Evolutionary conservation across 2,888 invertebrate species (phyloP).

Genomic region (Xanthorhoe designata): DNA sequence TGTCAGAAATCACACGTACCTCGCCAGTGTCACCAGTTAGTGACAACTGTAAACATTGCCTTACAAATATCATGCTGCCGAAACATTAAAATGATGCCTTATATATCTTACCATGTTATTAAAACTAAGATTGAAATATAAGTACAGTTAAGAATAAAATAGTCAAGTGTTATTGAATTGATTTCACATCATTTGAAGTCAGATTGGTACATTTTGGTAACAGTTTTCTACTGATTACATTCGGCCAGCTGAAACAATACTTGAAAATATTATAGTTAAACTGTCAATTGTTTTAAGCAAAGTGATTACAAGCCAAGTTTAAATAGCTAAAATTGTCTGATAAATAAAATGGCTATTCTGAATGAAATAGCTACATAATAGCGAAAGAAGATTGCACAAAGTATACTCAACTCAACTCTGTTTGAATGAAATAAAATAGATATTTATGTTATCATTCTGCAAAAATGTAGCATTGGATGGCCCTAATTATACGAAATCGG

Average conservation of each 20-base stretch:
- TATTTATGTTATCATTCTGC: background rate
- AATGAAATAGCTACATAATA: background rate
- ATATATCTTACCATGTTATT: slow-evolving; percentile 10
- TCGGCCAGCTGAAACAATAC: background rate
- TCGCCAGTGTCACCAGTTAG: slow-evolving; percentile 9
- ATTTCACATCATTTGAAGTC: slow-evolving; percentile 4
- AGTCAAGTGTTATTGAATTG: too few relatives aligned
- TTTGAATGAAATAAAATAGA: background rate
- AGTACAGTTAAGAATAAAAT: background rate
- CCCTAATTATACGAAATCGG: background rate
- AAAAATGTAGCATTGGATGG: background rate
- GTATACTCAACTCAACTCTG: background rate
- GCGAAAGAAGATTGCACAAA: background rate
- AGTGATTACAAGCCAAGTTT: too few relatives aligned
- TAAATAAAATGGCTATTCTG: background rate
- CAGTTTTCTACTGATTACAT: slow-evolving; percentile 6
- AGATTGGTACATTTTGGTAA: slow-evolving; percentile 1
- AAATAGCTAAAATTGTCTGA: too few relatives aligned
- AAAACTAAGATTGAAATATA: background rate
- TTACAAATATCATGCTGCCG: slow-evolving; percentile 11
- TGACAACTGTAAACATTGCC: slow-evolving; percentile 13
- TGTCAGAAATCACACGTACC: slow-evolving; percentile 6
- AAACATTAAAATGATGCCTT: slow-evolving; percentile 16
- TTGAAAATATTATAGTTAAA: too few relatives aligned
- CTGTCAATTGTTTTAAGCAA: too few relatives aligned